phyloP scores from a whole-genome alignment of 2,113 vertebrate genomes.

The Trematomus loennbergii region DNA sequence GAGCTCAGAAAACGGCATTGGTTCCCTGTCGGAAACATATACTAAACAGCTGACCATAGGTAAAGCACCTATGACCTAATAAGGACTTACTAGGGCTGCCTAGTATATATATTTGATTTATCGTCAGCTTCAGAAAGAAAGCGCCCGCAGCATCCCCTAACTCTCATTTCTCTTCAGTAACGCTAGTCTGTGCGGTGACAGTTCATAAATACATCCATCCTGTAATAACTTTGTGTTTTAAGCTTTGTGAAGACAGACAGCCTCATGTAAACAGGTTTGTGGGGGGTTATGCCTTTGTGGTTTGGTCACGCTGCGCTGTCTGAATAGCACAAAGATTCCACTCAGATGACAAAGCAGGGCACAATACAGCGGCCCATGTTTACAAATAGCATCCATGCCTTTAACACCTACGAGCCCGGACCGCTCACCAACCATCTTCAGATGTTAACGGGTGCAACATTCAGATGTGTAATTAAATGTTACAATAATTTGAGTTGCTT shows the following conservation, averaged over 20 bases:
- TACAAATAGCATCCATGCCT: slow-evolving; percentile 70
- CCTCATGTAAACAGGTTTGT: slow-evolving; percentile 74
- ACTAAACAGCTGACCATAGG: no score
- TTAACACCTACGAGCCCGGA: slow-evolving; percentile 50
- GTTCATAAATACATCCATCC: background rate
- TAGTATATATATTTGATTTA: background rate
- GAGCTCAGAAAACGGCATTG: no score
- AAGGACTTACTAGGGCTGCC: background rate
- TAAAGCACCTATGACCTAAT: background rate
- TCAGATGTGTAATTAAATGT: background rate
- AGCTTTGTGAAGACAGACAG: slow-evolving; percentile 68
- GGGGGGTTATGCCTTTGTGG: slow-evolving; percentile 68
- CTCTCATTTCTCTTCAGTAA: background rate
- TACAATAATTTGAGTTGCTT: background rate
- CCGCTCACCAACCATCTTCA: slow-evolving; percentile 41
- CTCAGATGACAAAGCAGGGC: slow-evolving; percentile 70
- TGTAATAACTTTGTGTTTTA: slow-evolving; percentile 30
- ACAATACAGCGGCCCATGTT: slow-evolving; percentile 74
- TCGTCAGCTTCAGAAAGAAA: background rate
- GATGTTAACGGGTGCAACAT: slow-evolving; percentile 18
- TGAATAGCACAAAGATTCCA: slow-evolving; percentile 76
- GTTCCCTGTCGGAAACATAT: no score
- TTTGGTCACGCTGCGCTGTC: slow-evolving; percentile 66
- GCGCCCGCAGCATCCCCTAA: background rate
- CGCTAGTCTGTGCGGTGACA: background rate